Conservation (phyloP, 2,113 vertebrate genomes). For the Eubucco bourcierii region DNA sequence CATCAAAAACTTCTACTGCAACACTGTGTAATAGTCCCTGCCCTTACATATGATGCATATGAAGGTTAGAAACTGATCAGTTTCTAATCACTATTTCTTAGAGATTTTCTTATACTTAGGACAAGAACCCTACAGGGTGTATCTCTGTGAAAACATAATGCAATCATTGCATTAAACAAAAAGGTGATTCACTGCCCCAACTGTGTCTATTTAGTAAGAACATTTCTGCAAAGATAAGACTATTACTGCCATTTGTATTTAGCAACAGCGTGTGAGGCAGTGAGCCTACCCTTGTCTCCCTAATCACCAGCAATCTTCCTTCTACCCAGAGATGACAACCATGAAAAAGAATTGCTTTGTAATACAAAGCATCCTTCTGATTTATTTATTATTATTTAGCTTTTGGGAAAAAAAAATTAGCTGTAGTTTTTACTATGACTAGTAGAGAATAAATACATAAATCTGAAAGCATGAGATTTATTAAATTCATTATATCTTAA, state of each 20-base stretch:
- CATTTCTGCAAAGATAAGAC: background rate
- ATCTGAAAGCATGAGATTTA: background rate
- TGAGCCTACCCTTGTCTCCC: background rate
- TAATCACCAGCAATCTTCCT: background rate
- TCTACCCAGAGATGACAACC: background rate
- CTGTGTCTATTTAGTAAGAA: constrained; percentile 8
- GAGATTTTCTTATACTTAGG: background rate
- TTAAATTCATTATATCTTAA: constrained; percentile 4
- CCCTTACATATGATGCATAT: background rate
- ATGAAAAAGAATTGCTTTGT: background rate
- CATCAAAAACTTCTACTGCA: background rate
- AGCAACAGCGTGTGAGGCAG: background rate
- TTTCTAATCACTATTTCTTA: background rate
- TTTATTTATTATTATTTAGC: background rate
- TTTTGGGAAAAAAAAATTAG: background rate
- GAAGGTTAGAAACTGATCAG: background rate
- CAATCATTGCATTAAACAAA: constrained; percentile 29
- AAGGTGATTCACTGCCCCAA: constrained; percentile 4
- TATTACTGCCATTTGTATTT: background rate
- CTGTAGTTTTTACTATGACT: background rate
- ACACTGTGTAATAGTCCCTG: background rate
- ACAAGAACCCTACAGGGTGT: background rate
- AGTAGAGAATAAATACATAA: background rate
- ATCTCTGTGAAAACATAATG: background rate
- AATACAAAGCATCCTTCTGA: background rate